Evolutionary conservation across 1,140 invertebrate genomes (phyloP).

Genomic region (Chelonus insularis): DNA sequence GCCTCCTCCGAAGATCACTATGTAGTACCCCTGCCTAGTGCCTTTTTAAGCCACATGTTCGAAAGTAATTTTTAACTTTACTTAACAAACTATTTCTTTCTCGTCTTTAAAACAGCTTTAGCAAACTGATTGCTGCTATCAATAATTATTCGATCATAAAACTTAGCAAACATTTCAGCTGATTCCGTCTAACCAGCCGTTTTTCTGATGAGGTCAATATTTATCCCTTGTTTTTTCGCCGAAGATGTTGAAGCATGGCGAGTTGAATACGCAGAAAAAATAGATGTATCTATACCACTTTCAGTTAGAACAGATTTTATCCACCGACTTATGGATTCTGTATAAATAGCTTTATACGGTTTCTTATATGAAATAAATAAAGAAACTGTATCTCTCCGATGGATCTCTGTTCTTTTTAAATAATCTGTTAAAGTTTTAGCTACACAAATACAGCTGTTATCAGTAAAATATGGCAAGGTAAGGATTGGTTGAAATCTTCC

Average conservation of each 20-base stretch:
- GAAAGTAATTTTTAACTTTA: too few species aligned
- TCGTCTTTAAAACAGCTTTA: constrained; percentile 7
- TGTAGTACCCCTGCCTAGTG: too few species aligned
- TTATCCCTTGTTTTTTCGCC: constrained; percentile 13
- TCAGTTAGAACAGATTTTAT: constrained; percentile 16
- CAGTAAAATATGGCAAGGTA: constrained; percentile 7
- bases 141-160: constrained; percentile 11
- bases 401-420: neutral
- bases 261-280: constrained; percentile 24
- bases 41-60: too few species aligned
- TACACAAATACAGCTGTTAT: constrained; percentile 15
- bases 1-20: too few species aligned
- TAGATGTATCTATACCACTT: constrained; percentile 24
- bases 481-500: constrained; percentile 14
- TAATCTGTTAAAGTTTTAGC: constrained; percentile 17
- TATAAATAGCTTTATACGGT: constrained; percentile 15
- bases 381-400: neutral
- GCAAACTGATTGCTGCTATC: constrained; percentile 8
- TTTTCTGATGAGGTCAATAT: constrained; percentile 20
- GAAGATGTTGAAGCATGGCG: constrained; percentile 27
- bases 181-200: constrained; percentile 21
- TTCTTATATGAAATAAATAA: constrained; percentile 25
- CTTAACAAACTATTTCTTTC: neutral
- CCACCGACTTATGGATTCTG: constrained; percentile 29
- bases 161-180: constrained; percentile 19